A percentile compares a stretch with the other conserved stretches of the same genome.
These are phyloP conservation scores for Entomyzon cyanotis DNA, from an alignment of 2,113 vertebrate genomes.

Conservation along the genomic window DNA sequence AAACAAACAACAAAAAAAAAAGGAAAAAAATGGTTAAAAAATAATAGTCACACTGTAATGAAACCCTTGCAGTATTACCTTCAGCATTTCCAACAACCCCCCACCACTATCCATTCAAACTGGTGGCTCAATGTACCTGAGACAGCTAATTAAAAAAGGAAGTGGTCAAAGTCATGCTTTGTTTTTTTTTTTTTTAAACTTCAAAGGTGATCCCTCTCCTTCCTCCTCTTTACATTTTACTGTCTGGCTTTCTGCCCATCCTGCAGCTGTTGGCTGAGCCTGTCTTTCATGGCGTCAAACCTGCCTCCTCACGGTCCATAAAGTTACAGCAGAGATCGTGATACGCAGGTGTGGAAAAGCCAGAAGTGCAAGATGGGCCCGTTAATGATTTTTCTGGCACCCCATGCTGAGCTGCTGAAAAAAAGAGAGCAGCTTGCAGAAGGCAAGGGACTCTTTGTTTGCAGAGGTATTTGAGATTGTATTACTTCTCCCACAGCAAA, in stretches of 20 bases:
- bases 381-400: conserved; percentile 67
- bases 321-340: conserved; percentile 72
- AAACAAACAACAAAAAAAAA: background rate
- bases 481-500: conserved; percentile 50
- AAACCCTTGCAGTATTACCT: background rate
- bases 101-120: background rate
- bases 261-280: conserved; percentile 76
- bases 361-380: conserved; percentile 62
- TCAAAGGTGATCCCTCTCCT: conserved; percentile 77
- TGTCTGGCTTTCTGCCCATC: conserved; percentile 73
- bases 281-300: conserved; percentile 76
- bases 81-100: background rate
- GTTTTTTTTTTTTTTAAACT: conserved; percentile 56
- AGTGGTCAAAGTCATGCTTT: conserved; percentile 79
- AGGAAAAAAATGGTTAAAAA: rapidly evolving
- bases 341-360: conserved; percentile 77
- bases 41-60: background rate
- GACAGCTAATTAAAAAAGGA: conserved; percentile 75
- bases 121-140: conserved; percentile 63
- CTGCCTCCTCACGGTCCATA: conserved; percentile 83
- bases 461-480: conserved; percentile 32
- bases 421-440: background rate
- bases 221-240: conserved; percentile 82
- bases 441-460: conserved; percentile 55
- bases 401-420: conserved; percentile 67